Evolutionary conservation across 2,888 invertebrate genomes (phyloP).

Genomic region (Gerris lacustris): DNA sequence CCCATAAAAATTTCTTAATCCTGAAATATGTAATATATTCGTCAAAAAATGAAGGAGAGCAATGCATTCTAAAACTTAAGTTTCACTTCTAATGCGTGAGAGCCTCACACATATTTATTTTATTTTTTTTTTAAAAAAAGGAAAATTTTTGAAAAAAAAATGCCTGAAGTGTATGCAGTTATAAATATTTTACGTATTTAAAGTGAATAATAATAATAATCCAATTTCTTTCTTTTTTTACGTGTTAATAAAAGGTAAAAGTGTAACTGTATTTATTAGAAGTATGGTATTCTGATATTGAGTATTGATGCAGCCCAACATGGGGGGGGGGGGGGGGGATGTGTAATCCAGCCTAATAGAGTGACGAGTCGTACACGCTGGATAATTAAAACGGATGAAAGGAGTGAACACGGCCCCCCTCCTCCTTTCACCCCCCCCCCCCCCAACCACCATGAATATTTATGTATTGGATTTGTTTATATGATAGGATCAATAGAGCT

Average conservation of each 20-base stretch:
- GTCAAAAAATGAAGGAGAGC: no score
- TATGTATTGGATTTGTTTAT: no score
- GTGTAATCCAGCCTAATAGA: not conserved
- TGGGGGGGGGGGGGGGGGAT: not conserved
- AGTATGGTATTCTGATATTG: not conserved
- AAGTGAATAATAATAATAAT: not conserved
- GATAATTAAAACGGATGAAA: not conserved
- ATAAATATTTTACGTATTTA: no score
- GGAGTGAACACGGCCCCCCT: not conserved
- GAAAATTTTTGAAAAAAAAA: no score
- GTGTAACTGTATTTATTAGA: not conserved
- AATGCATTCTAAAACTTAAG: no score
- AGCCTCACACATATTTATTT: no score
- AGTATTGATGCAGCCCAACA: not conserved
- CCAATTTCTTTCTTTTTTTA: not conserved
- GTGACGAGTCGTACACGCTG: not conserved
- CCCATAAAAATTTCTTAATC: no score
- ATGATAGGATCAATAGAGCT: no score
- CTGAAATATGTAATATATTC: no score
- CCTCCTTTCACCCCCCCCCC: not conserved
- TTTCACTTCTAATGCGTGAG: no score
- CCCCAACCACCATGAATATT: not conserved
- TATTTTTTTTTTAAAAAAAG: no score
- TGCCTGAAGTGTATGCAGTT: no score
- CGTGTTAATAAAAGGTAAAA: not conserved